Evolutionary conservation across 2,797 vertebrate genomes (phyloP).

Genomic region (Anolis apletophallus): DNA sequence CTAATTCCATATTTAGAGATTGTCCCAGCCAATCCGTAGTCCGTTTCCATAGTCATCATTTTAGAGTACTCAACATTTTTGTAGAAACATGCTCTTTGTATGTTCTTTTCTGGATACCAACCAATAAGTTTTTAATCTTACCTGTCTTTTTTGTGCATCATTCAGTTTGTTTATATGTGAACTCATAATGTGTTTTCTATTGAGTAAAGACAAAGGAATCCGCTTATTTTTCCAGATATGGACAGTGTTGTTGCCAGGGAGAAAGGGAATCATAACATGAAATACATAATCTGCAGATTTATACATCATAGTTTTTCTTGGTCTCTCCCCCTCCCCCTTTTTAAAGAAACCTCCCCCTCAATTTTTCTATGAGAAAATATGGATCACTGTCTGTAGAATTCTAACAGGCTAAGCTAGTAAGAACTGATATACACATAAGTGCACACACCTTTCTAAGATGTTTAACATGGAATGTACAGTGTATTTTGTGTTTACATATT

Average conservation of each 20-base stretch:
- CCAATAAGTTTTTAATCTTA: no score
- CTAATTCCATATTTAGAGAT: no score
- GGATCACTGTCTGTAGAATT: not conserved
- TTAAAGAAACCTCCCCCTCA: no score
- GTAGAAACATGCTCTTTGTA: not conserved
- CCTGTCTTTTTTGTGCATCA: not conserved
- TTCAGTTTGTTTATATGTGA: slow-evolving; percentile 5
- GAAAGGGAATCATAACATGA: not conserved
- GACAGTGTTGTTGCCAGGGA: not conserved
- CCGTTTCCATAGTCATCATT: no score
- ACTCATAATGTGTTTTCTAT: not conserved
- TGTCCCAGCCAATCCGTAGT: no score
- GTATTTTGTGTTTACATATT: no score
- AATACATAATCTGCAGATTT: not conserved
- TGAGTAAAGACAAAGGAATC: not conserved
- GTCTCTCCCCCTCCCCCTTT: no score
- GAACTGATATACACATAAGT: no score
- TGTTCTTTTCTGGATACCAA: not conserved
- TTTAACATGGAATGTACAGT: no score
- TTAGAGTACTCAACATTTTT: not conserved
- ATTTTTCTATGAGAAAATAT: not conserved
- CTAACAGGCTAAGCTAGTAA: not conserved
- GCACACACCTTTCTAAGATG: no score
- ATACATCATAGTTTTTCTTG: not conserved
- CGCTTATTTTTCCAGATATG: not conserved